Conservation (phyloP, 2,888 invertebrate species). For the Halictus ligatus region DNA sequence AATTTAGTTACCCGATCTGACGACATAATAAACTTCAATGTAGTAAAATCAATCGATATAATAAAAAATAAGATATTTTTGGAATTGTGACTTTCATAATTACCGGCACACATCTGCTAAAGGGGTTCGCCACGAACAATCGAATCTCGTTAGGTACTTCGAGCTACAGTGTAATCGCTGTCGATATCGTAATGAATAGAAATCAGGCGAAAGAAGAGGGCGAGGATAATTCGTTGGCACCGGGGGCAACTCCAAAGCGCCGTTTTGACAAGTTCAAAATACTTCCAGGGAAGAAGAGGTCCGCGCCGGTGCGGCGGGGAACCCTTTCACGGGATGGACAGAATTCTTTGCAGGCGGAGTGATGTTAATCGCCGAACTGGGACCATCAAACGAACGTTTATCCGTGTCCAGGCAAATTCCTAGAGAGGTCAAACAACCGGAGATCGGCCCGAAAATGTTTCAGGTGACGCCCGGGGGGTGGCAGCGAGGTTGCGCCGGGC, state of each 20-base stretch:
- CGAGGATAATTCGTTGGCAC: not conserved
- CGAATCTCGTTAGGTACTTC: not conserved
- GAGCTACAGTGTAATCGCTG: not conserved
- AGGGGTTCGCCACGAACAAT: not conserved
- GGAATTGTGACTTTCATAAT: not conserved
- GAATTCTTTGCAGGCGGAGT: conserved; percentile 28
- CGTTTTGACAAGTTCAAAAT: conserved; percentile 16
- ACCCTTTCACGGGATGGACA: conserved; percentile 22
- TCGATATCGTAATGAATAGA: not conserved
- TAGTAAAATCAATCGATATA: too few relatives aligned
- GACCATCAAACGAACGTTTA: conserved; percentile 37
- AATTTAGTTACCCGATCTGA: too few relatives aligned
- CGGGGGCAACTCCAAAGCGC: not conserved
- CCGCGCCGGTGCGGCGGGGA: conserved; percentile 7
- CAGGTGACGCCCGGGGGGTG: conserved; percentile 39
- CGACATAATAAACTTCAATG: too few relatives aligned
- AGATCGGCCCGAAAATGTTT: conserved; percentile 36
- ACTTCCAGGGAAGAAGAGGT: not conserved
- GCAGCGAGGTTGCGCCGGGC: conserved; percentile 15
- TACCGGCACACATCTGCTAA: not conserved
- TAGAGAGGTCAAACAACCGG: conserved; percentile 68
- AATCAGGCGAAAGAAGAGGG: not conserved
- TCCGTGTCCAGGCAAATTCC: conserved; percentile 50
- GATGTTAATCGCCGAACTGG: conserved; percentile 43
- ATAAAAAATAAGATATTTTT: not conserved